Percentiles rank a stretch among this genome's conserved stretches.
These are phyloP conservation scores for Helicolenus hilgendorfi DNA, from an alignment of 2,797 vertebrate species.

Conservation along the genomic window DNA sequence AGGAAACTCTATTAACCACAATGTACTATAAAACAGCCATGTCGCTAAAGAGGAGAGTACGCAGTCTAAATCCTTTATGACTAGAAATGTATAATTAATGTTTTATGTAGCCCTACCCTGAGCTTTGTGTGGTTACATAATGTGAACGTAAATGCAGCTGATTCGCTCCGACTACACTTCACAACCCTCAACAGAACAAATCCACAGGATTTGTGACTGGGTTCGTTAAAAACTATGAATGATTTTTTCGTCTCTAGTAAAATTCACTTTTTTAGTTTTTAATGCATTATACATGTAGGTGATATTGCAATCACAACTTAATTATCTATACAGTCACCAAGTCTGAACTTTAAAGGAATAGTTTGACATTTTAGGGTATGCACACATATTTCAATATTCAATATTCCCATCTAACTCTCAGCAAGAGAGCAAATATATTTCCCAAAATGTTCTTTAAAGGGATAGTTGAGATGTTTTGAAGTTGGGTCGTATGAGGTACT, in stretches of 20 bases:
- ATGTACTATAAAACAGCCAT: constrained; percentile 41
- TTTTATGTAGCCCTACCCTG: constrained; percentile 37
- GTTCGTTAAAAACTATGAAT: not conserved
- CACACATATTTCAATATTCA: too few species aligned
- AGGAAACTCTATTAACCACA: not conserved
- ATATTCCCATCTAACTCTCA: not conserved
- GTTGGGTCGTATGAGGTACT: too few species aligned
- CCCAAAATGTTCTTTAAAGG: not conserved
- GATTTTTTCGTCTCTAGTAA: not conserved
- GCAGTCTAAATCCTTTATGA: constrained; percentile 68
- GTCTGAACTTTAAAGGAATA: too few species aligned
- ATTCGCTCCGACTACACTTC: not conserved
- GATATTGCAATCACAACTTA: too few species aligned
- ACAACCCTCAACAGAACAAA: not conserved
- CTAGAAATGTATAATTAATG: constrained; percentile 56
- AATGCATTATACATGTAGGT: too few species aligned
- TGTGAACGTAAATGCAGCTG: not conserved
- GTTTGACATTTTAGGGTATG: too few species aligned
- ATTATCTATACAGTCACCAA: too few species aligned
- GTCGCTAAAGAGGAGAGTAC: constrained; percentile 26
- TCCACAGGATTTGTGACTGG: not conserved
- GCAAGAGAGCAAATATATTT: not conserved
- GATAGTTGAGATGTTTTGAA: too few species aligned
- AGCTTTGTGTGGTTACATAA: constrained; percentile 47
- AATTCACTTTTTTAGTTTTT: too few species aligned